Base-by-base conservation (phyloP, 2,797 vertebrate genomes). In the Acanthurus tractus region DNA sequence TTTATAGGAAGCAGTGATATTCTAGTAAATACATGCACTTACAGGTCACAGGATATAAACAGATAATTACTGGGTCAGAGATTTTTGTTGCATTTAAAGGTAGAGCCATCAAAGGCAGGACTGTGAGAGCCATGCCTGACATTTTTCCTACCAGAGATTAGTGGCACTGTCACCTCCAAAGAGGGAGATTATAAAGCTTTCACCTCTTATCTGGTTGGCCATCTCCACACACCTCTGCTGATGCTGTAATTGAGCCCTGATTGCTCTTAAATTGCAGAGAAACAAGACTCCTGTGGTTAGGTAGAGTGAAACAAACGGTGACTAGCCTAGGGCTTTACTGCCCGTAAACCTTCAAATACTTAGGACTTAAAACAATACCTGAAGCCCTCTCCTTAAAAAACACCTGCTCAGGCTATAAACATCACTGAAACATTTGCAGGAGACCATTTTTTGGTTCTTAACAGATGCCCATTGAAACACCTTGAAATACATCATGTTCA, bases 181-280 rank as follows among this genome's bases (percentile, higher is more conserved):
- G 76, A 88, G 58, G 59, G 53, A 2, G 8, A 69, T 64, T 84
- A 76, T 87, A 81, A 88, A 91, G 81, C 63, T 76, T 85, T 68
- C 73, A 71, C 74, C 69, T 74, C 82, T 90, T 92, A 91, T 85
- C 88, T 55, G 25, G 25, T 81, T 36, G 64, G 59, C 78, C 70
- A 90, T 92, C 86, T 87, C 42, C 18, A 81, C 76, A 92, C 89
- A 92, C 87, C 86, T 91, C 89, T 91, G 86, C 75, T 92, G 87
- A 92, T 87, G 86, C 84, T 84, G 58, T 91, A 93, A 94, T 92
- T 93, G 84, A 81, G 78, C 64, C 34, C 46, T 82, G 87, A 94
- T 93, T 92, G 83, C 81, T 89, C 84, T 83, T 82, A 90, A 92
- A 93, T 92, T 94, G 90, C 82, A 91, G 66, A 85, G 79, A 91